phyloP scores from a whole-genome alignment of 2,888 invertebrate species.

The Parnassius smintheus region DNA sequence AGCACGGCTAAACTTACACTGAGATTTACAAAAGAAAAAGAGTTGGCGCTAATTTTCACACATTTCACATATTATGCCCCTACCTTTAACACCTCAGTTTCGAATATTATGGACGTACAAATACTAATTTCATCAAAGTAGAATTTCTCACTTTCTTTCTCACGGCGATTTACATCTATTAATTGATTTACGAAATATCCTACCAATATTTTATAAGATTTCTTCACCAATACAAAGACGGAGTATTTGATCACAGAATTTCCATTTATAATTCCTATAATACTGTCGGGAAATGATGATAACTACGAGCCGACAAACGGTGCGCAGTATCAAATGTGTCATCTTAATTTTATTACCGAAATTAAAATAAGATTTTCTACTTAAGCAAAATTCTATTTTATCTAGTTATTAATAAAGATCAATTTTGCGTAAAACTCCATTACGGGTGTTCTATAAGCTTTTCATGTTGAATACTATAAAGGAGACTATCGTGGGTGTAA shows the following conservation, averaged over 20 bases:
- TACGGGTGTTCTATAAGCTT: constrained; percentile 3
- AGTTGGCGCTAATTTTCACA: too few relatives aligned
- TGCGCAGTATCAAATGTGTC: constrained; percentile 35
- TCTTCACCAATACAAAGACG: constrained; percentile 15
- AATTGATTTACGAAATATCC: background rate
- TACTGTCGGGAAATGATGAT: constrained; percentile 16
- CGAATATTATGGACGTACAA: too few relatives aligned
- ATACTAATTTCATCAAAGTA: too few relatives aligned
- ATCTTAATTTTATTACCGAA: constrained; percentile 39
- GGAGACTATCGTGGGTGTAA: constrained; percentile 20
- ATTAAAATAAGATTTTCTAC: constrained; percentile 31
- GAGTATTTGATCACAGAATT: constrained; percentile 16
- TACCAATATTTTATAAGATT: background rate
- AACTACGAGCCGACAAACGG: constrained; percentile 35
- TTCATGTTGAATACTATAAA: constrained; percentile 25
- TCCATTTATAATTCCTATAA: constrained; percentile 14
- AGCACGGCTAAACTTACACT: too few relatives aligned
- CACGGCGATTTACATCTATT: background rate
- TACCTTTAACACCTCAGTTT: too few relatives aligned
- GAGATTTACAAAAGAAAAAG: too few relatives aligned
- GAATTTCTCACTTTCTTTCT: background rate
- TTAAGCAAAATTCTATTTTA: constrained; percentile 11
- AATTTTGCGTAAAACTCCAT: background rate
- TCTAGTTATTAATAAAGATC: background rate
- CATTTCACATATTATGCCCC: too few relatives aligned